phyloP scores from a whole-genome alignment of 2,113 vertebrate species.

The Meleagris gallopavo region DNA sequence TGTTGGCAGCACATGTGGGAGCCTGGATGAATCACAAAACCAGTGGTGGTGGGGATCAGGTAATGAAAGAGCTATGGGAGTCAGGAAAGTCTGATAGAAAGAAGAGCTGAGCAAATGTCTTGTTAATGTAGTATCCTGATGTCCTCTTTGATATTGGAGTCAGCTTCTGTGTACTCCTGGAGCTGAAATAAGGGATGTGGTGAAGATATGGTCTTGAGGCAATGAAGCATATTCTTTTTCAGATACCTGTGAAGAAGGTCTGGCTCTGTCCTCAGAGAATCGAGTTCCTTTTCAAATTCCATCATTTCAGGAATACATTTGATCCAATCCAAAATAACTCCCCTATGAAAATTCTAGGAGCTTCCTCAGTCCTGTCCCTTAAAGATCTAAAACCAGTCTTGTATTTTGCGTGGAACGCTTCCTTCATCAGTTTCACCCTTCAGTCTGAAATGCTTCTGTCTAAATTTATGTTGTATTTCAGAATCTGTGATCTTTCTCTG shows the following conservation, averaged over 20 bases:
- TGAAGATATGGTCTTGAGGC: not conserved
- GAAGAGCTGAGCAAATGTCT: not conserved
- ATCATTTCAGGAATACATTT: not conserved
- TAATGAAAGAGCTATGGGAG: not conserved
- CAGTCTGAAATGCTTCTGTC: not conserved
- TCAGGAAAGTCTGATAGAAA: not conserved
- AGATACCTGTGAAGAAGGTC: not conserved
- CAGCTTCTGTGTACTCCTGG: not conserved
- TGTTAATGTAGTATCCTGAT: not conserved
- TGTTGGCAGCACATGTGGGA: not conserved
- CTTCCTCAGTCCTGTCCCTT: not conserved
- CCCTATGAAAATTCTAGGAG: not conserved
- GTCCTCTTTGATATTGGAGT: not conserved
- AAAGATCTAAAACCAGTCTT: not conserved
- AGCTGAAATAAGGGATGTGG: not conserved
- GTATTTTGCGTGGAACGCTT: not conserved
- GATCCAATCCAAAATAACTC: not conserved
- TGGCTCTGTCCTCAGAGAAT: not conserved
- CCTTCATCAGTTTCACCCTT: not conserved
- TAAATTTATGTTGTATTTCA: not conserved
- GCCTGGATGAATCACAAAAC: not conserved
- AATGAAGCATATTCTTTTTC: not conserved
- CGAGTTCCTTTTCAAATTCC: not conserved
- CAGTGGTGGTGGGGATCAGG: not conserved
- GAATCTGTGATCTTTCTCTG: not conserved